These are phyloP conservation scores for Ametastegia equiseti DNA, from an alignment of 2,888 invertebrate species.

Conservation along the genomic window DNA sequence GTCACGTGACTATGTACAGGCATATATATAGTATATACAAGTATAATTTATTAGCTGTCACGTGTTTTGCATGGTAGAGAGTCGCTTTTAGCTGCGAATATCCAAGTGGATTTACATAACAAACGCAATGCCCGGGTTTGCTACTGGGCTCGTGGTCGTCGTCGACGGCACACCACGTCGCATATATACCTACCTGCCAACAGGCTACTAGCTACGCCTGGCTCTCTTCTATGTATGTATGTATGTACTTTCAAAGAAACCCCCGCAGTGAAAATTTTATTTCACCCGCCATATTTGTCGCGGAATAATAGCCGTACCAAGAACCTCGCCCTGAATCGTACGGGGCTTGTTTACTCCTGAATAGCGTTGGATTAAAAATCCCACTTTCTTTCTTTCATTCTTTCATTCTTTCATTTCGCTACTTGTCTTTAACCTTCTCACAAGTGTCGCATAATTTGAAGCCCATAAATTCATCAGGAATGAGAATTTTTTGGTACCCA, in stretches of 20 bases:
- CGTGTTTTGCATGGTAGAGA: constrained; percentile 35
- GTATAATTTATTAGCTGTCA: constrained; percentile 41
- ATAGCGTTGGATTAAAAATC: constrained; percentile 17
- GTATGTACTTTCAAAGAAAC: constrained; percentile 23
- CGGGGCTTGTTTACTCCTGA: not conserved
- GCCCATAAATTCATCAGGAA: not conserved
- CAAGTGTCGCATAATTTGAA: not conserved
- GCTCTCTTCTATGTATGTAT: too few species aligned
- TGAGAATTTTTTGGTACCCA: not conserved
- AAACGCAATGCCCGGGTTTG: constrained; percentile 23
- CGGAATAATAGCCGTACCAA: constrained; percentile 18
- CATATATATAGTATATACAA: not conserved
- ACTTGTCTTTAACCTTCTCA: not conserved
- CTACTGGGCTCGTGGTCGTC: not conserved
- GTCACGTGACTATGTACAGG: constrained; percentile 3
- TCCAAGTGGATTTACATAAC: constrained; percentile 41
- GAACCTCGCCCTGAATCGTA: not conserved
- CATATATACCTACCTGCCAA: not conserved
- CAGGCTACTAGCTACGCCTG: not conserved
- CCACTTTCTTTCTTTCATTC: not conserved
- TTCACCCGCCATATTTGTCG: constrained; percentile 19
- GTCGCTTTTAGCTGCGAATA: constrained; percentile 34
- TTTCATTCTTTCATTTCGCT: not conserved
- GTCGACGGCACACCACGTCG: not conserved
- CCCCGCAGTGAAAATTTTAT: constrained; percentile 28